Evolutionary conservation across 2,113 vertebrate species (phyloP).

Genomic region (Hippocampus comes): DNA sequence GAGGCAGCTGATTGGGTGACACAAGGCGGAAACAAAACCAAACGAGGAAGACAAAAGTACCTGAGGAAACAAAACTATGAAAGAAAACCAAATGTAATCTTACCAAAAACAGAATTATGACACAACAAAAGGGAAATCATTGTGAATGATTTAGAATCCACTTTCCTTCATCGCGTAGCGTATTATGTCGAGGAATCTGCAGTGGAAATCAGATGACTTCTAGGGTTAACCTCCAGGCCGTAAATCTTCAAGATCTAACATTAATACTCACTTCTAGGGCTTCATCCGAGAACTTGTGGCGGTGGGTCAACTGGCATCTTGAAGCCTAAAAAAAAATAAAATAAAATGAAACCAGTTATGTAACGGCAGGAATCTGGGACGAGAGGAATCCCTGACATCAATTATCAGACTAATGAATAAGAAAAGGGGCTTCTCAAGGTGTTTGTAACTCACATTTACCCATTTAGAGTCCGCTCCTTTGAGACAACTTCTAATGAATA

Average conservation of each 20-base stretch:
- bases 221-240: neutral
- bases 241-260: neutral
- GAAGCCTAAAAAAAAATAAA: neutral
- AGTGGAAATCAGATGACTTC: neutral
- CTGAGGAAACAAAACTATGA: neutral
- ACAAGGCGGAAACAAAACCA: too few relatives aligned
- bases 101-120: neutral
- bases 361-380: constrained; percentile 31
- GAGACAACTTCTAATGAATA: constrained; percentile 24
- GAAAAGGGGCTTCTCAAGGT: constrained; percentile 38
- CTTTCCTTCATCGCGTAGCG: neutral
- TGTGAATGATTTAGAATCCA: neutral
- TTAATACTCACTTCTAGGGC: neutral
- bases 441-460: constrained; percentile 44
- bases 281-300: neutral
- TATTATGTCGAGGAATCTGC: neutral
- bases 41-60: too few relatives aligned
- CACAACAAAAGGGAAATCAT: neutral
- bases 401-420: constrained; percentile 25
- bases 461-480: constrained; percentile 35
- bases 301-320: neutral
- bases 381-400: constrained; percentile 34
- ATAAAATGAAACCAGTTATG: constrained; percentile 11
- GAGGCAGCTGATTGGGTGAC: too few relatives aligned
- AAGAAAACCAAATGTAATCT: neutral